Percentiles rank a stretch among this genome's conserved stretches.
phyloP scores from a whole-genome alignment of 2,888 invertebrate species.

The Rhorus exstirpatorius region DNA sequence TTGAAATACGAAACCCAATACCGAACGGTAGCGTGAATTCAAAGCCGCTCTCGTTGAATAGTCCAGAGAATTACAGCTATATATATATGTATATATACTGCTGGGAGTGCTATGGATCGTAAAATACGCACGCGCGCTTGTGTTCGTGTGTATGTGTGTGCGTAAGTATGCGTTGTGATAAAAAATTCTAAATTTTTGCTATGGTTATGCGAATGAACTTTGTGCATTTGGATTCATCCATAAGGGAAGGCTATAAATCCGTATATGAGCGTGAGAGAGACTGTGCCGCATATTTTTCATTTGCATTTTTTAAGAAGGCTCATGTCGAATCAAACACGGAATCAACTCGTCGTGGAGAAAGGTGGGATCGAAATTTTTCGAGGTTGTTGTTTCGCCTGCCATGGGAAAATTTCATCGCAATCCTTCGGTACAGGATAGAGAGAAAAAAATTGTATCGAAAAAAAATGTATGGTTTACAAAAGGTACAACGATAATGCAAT shows the following conservation, averaged over 20 bases:
- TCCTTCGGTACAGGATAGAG: too few relatives aligned
- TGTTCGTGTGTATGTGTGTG: constrained; percentile 13
- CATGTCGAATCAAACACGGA: too few relatives aligned
- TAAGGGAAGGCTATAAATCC: background rate
- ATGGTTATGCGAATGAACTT: constrained; percentile 20
- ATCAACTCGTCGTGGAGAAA: too few relatives aligned
- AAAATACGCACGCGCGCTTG: constrained; percentile 9
- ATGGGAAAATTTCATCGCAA: too few relatives aligned
- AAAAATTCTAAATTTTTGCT: constrained; percentile 28
- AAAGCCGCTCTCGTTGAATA: constrained; percentile 54
- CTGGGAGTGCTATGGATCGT: constrained; percentile 38
- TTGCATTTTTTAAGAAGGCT: constrained; percentile 9
- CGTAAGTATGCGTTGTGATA: constrained; percentile 5
- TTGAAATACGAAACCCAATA: constrained; percentile 71
- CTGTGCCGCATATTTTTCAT: background rate
- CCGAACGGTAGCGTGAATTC: constrained; percentile 66
- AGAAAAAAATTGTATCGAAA: too few relatives aligned
- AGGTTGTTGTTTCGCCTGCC: too few relatives aligned
- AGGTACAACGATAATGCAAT: too few relatives aligned
- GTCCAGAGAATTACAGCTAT: constrained; percentile 56
- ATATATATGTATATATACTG: too few relatives aligned
- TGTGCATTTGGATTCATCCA: constrained; percentile 35
- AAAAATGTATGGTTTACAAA: too few relatives aligned
- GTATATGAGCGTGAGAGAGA: background rate
- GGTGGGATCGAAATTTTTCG: too few relatives aligned